Base-by-base conservation (phyloP, 2,797 vertebrate species). In the Adrianichthys oophorus region DNA sequence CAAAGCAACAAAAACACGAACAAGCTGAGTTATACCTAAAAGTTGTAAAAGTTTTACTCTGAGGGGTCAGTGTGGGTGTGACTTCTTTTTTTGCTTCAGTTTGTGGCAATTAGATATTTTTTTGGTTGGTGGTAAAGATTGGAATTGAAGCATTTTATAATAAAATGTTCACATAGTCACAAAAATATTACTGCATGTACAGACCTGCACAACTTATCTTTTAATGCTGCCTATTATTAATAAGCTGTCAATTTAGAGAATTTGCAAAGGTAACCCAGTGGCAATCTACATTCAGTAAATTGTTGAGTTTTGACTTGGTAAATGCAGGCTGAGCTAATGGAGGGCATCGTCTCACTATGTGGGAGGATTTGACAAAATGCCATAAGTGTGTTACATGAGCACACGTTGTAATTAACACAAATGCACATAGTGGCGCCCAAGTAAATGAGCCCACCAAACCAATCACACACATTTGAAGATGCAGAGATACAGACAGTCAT, bases 231-330 rank as follows among this genome's bases (percentile, higher is more conserved):
- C 86, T 89, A 83, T 91, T 92, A 90, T 88, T 91, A 87, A 91
- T 86, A 89, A 89, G 78, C 84, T 87, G 87, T 90, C 90, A 91
- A 87, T 91, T 87, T 82, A 78, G 79, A 72, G 81, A 85, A 88
- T 87, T 86, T 88, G 85, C 85, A 24, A 74, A 76, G 77, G 80
- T 87, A 85, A 86, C 82, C 71, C 61, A 49, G 79, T 79, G 87
- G 88, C 83, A 81, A 78, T 82, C 84, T 82, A 63, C 79, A 82
- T 79, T 68, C 70, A 15, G 72, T 50, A 83, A 84, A 87, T 85
- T 81, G 82, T 83, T 83, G 76, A 76, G 83, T 82, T 87, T 82
- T 87, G 77, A 85, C 82, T 88, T 72, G 57, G 79, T 86, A 84
- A 89, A 90, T 86, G 87, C 82, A 82, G 72, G 55, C 77, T 70